Base-by-base conservation (phyloP, 2,797 vertebrate genomes). In the Atherinosoma microstoma region DNA sequence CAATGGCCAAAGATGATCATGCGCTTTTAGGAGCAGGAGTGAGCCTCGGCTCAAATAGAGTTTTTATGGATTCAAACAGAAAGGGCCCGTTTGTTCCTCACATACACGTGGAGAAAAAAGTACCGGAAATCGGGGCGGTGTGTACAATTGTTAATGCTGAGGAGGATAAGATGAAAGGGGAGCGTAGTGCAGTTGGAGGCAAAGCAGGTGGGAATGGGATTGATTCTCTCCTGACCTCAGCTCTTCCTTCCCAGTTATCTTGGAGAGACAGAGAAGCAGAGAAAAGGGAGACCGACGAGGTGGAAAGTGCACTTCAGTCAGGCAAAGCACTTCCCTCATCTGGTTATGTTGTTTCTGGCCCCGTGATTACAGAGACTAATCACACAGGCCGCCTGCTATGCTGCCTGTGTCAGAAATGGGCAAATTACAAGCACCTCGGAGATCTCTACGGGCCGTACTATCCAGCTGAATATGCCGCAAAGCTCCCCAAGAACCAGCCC, bases 381-480 rank as follows among this genome's bases (percentile, higher is more conserved):
- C 95, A 97, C 64, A 92, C 96, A 20, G 98, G 98, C 66, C 96
- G 96, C 74, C 93, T 99, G 80, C 95, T 99, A 49, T 99, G 98
- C 88, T 99, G 98, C 91, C 95, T 99, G 40, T 99, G 98, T 87
- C 97, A 98, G 89, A 99, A 99, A 92, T 99, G 97, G 96, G 97
- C 98, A 78, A 99, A 98, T 93, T 99, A 97, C 89, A 97, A 97
- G 84, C 97, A 98, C 87, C 97, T 99, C 69, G 98, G 98, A 29
- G 98, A 99, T 91, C 96, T 99, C 68, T 99, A 98, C 40, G 98
- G 98, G 79, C 98, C 98, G 60, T 99, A 96, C 92, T 99, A 99
- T 87, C 97, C 97, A 54, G 96, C 97, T 76, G 97, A 99, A 91
- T 99, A 99, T 2, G 97, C 96, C 59, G 94, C 97, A 81, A 97